Evolutionary conservation across 2,888 invertebrate species (phyloP), one percentile per base, ranked within the genome.

Genomic region (Smittia sp.): DNA sequence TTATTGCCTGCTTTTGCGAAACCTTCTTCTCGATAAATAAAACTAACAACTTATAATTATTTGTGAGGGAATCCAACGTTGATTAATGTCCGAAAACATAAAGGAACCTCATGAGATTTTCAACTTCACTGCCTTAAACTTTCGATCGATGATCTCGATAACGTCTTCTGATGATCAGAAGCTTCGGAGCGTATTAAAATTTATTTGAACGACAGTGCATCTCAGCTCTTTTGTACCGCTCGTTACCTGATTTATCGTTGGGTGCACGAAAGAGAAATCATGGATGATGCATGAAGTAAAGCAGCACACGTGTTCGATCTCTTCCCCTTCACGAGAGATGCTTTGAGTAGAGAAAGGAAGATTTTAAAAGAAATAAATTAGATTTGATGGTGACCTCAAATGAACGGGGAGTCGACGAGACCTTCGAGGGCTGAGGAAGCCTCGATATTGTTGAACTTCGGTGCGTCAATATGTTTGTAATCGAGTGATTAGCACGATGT

Each of bases 131-230:
- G 54, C 62, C n/a, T 27, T 32, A 72, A 72, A 72, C 54, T 27
- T 54, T 54, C 72, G 72, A 72, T 72, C 54, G 72, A 72, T 72
- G 58, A 72, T 58, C 52, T 20, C 20, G 72, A 72, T 72, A 72
- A 72, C 72, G 24, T 20, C 7, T 41, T 54, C 9, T 20, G 18
- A 58, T 22, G 1, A 58, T 58, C 58, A 58, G 58, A 58, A 22
- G 22, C 58, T 58, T 9, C 22, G 18, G 11, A 58, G 58, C 22
- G 58, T 13, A 20, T 58, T 3, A 20, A 58, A 58, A 58, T 22
- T 58, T 22, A 58, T n/a, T 46, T 46, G 46, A 46, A 46, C n/a
- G 46, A 46, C 46, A 46, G 15, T 46, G n/a, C n/a, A 46, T n/a
- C 32, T 32, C n/a, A 46, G 4, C 22, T 18, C n/a, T 20, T 52